Percentiles rank a stretch among this genome's conserved stretches.
These are phyloP conservation scores for Hestina assimilis DNA, from an alignment of 1,140 invertebrate species.

Conservation along the genomic window DNA sequence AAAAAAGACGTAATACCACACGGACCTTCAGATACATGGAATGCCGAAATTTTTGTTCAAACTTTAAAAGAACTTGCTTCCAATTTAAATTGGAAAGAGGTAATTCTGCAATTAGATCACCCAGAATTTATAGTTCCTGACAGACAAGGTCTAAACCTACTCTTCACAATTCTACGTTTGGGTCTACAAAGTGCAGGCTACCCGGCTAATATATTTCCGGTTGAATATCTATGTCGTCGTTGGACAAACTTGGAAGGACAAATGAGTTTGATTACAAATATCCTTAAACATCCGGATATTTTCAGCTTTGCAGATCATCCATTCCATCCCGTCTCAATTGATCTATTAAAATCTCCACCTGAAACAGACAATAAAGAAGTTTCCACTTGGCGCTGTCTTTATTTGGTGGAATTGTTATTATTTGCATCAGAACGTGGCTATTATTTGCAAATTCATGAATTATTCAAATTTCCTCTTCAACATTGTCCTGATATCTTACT, in stretches of 20 bases:
- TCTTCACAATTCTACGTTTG: constrained; percentile 88
- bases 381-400: constrained; percentile 93
- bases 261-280: constrained; percentile 91
- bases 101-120: constrained; percentile 94
- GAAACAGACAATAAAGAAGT: constrained; percentile 96
- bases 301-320: constrained; percentile 96
- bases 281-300: constrained; percentile 94
- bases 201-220: constrained; percentile 88
- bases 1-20: constrained; percentile 67
- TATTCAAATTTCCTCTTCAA: constrained; percentile 95
- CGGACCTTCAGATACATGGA: constrained; percentile 84
- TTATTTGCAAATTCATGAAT: constrained; percentile 89
- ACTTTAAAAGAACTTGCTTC: constrained; percentile 93
- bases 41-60: constrained; percentile 95
- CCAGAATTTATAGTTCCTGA: constrained; percentile 93
- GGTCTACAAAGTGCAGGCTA: constrained; percentile 88
- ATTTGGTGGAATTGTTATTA: constrained; percentile 92
- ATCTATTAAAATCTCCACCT: constrained; percentile 94
- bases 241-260: constrained; percentile 97
- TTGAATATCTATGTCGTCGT: constrained; percentile 91
- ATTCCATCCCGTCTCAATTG: constrained; percentile 90
- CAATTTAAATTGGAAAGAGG: constrained; percentile 94
- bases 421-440: constrained; percentile 92
- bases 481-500: constrained; percentile 96
- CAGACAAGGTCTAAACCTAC: constrained; percentile 87